Conservation (phyloP, 2,888 invertebrate species). For the Zeuzera pyrina region DNA sequence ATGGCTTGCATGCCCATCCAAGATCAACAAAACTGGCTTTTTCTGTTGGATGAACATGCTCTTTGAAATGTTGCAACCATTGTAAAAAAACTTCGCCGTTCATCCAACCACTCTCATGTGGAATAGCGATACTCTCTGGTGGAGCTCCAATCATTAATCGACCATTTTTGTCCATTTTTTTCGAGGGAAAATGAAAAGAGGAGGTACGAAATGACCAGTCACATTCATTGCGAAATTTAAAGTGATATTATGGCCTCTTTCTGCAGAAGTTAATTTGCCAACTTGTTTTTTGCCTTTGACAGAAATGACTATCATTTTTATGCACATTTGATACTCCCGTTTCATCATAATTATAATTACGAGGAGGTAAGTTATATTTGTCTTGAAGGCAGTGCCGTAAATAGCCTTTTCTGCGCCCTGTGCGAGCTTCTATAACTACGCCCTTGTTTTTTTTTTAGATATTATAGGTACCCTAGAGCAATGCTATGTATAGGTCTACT, state of each 20-base stretch:
- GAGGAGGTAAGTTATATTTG: constrained; percentile 6
- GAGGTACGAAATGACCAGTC: constrained; percentile 8
- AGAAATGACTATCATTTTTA: constrained; percentile 8
- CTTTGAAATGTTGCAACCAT: constrained; percentile 10
- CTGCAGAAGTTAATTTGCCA: constrained; percentile 10
- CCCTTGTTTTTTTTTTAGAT: no score
- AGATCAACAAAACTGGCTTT: constrained; percentile 4
- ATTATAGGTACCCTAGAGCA: no score
- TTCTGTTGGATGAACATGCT: background rate
- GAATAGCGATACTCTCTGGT: constrained; percentile 7
- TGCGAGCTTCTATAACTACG: no score
- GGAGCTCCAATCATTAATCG: constrained; percentile 10
- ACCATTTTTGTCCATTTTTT: constrained; percentile 11
- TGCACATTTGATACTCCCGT: constrained; percentile 8
- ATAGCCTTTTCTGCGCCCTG: no score
- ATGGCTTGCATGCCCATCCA: constrained; percentile 12
- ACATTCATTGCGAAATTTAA: constrained; percentile 4
- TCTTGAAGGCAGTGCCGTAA: no score
- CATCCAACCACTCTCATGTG: constrained; percentile 12
- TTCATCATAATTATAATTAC: constrained; percentile 10
- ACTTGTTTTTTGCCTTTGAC: constrained; percentile 10
- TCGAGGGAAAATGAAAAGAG: constrained; percentile 10
- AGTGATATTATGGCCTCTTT: constrained; percentile 8
- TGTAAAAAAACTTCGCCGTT: constrained; percentile 15
- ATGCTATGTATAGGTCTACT: no score